Conservation (phyloP, 2,888 invertebrate species). For the Campoplex capitator region DNA sequence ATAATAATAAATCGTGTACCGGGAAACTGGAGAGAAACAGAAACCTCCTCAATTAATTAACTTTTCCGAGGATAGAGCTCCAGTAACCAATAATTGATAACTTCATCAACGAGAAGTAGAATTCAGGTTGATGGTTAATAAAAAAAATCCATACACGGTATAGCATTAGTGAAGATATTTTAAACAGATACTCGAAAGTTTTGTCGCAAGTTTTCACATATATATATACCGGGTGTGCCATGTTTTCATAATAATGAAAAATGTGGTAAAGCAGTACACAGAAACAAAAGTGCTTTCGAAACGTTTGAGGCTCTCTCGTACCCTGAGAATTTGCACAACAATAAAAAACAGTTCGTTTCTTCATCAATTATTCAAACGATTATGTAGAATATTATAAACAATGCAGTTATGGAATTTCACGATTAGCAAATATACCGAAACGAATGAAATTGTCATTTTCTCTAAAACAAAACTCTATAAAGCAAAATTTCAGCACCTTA, state of each 20-base stretch:
- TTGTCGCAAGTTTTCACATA: conserved; percentile 7
- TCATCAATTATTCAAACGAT: not conserved
- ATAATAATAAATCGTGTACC: not conserved
- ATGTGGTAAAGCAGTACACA: not conserved
- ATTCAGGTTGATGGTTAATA: not conserved
- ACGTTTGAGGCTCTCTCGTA: not conserved
- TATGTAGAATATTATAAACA: not conserved
- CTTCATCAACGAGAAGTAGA: not conserved
- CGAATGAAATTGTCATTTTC: not conserved
- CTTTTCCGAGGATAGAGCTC: not conserved
- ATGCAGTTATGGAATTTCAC: not conserved
- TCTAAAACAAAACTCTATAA: not conserved
- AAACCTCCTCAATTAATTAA: not conserved
- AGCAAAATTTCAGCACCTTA: too few relatives aligned
- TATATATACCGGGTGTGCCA: not conserved
- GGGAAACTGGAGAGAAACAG: not conserved
- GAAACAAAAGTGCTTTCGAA: not conserved
- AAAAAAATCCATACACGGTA: not conserved
- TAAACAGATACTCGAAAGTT: conserved; percentile 52
- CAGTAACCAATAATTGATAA: not conserved
- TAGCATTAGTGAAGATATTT: not conserved
- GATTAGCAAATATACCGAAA: not conserved
- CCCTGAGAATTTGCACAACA: not conserved
- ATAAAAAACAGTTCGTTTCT: not conserved
- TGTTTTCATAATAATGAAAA: not conserved